These are phyloP conservation scores for Scytalopus superciliaris DNA, from an alignment of 2,113 vertebrate species.

Conservation along the genomic window DNA sequence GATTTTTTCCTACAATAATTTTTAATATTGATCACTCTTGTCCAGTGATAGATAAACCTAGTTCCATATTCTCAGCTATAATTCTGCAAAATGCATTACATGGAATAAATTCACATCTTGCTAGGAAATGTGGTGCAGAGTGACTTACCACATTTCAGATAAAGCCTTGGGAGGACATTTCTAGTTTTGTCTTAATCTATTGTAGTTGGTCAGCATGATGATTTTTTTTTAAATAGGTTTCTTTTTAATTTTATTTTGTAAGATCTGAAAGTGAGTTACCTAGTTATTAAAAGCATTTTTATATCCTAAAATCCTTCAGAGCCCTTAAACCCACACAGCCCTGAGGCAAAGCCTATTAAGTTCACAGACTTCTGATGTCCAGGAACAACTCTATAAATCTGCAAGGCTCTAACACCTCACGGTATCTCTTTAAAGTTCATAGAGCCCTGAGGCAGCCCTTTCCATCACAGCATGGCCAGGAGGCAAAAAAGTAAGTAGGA, in stretches of 20 bases:
- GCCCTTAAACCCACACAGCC: not conserved
- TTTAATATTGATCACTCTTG: not conserved
- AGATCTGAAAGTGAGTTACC: not conserved
- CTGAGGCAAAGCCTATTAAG: not conserved
- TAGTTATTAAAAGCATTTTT: slow-evolving; percentile 14
- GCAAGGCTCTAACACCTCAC: not conserved
- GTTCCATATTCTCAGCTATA: not conserved
- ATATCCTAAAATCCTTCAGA: not conserved
- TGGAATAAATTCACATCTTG: not conserved
- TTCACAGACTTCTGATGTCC: not conserved
- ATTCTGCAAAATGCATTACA: not conserved
- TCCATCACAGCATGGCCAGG: not conserved
- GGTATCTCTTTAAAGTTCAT: not conserved
- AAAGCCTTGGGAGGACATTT: not conserved
- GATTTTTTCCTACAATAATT: not conserved
- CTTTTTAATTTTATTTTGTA: not conserved
- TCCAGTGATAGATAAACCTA: not conserved
- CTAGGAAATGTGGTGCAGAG: not conserved
- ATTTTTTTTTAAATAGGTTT: not conserved
- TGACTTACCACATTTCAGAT: not conserved
- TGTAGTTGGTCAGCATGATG: not conserved
- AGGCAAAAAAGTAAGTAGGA: not conserved
- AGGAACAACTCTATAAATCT: not conserved
- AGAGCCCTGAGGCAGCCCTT: not conserved
- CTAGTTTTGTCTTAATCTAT: not conserved